A percentile compares a stretch with the other conserved stretches of the same genome.
phyloP scores from a whole-genome alignment of 1,140 invertebrate species.

The Mactra quadrangularis region DNA sequence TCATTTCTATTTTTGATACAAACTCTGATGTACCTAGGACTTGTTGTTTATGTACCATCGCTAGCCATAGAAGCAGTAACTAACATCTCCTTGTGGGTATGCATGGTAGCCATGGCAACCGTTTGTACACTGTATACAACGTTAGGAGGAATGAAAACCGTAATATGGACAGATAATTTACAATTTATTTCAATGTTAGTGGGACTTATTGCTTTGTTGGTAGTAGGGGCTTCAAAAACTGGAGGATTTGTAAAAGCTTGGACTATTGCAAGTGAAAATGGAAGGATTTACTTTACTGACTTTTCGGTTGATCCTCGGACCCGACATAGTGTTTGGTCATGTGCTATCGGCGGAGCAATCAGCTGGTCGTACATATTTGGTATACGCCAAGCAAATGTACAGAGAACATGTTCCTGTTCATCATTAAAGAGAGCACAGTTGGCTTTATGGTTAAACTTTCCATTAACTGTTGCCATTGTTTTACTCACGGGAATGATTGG shows the following conservation, averaged over 20 bases:
- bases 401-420: constrained; percentile 16
- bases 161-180: constrained; percentile 93
- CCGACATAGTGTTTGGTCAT: constrained; percentile 67
- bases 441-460: constrained; percentile 39
- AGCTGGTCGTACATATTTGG: not conserved
- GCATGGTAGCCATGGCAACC: constrained; percentile 17
- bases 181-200: constrained; percentile 93
- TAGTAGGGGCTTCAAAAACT: constrained; percentile 88
- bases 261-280: constrained; percentile 84
- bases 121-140: constrained; percentile 38
- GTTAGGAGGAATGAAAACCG: constrained; percentile 95
- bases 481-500: constrained; percentile 24
- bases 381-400: constrained; percentile 22
- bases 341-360: constrained; percentile 9
- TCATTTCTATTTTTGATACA: constrained; percentile 74
- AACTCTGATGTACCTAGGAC: constrained; percentile 83
- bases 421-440: constrained; percentile 87
- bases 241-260: constrained; percentile 90
- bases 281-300: constrained; percentile 9
- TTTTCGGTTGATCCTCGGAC: constrained; percentile 75
- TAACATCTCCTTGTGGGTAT: constrained; percentile 10
- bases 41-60: constrained; percentile 33
- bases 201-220: constrained; percentile 90
- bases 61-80: constrained; percentile 35
- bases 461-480: not conserved